A percentile compares a stretch with the other conserved stretches of the same genome.
Conservation (phyloP, 2,113 vertebrate species). For the Meles meles region DNA sequence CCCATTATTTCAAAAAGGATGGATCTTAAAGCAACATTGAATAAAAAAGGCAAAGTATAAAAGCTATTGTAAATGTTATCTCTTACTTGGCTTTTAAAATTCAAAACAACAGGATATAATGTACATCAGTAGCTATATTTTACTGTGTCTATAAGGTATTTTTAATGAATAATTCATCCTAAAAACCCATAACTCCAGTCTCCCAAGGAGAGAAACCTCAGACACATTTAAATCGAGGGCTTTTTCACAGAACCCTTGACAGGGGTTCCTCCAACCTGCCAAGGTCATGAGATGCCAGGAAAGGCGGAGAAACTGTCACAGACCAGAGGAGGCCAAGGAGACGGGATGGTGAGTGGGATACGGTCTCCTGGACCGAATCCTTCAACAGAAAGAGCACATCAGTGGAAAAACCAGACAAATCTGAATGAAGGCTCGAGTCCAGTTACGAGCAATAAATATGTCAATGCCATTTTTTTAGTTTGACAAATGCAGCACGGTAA, state of each 20-base stretch:
- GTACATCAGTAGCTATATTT: not conserved
- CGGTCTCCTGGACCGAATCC: not conserved
- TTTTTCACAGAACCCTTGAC: not conserved
- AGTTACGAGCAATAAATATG: not conserved
- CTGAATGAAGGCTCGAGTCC: not conserved
- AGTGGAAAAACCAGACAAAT: not conserved
- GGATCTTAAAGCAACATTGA: constrained; percentile 22
- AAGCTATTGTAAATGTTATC: not conserved
- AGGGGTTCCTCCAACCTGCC: not conserved
- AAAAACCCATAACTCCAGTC: not conserved
- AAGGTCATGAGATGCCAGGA: not conserved
- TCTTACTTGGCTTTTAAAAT: constrained; percentile 1
- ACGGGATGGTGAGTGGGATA: not conserved
- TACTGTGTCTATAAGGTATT: not conserved
- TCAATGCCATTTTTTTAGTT: not conserved
- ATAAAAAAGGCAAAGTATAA: constrained; percentile 22
- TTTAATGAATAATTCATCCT: not conserved
- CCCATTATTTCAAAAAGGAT: constrained; percentile 6
- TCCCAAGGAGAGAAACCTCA: constrained; percentile 2
- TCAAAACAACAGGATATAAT: not conserved
- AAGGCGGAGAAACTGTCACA: not conserved
- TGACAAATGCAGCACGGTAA: not conserved
- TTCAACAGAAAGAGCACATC: not conserved
- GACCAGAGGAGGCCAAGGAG: not conserved
- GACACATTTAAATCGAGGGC: not conserved